Conservation (phyloP, 2,888 invertebrate genomes). For the Liopterus haemorrhoidalis region DNA sequence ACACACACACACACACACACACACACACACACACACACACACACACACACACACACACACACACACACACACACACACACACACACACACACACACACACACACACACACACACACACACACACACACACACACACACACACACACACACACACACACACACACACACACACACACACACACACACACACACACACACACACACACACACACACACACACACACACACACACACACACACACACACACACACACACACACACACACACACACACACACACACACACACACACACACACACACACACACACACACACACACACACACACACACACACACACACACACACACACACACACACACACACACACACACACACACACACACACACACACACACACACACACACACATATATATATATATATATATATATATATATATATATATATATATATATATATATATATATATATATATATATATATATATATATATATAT, state of each 20-base stretch:
- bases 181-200: conserved; percentile 20
- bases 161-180: conserved; percentile 14
- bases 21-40: too few species aligned
- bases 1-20: too few species aligned
- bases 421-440: conserved; percentile 7
- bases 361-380: conserved; percentile 2
- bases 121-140: too few species aligned
- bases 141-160: too few species aligned
- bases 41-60: too few species aligned
- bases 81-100: too few species aligned
- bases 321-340: conserved; percentile 1
- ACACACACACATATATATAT: conserved; percentile 4
- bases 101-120: too few species aligned
- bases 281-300: conserved; percentile 1
- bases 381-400: conserved; percentile 1
- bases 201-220: conserved; percentile 14
- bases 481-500: conserved; percentile 7
- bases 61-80: too few species aligned
- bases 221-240: conserved; percentile 12
- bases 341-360: conserved; percentile 2
- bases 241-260: not conserved
- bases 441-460: conserved; percentile 9
- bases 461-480: conserved; percentile 9
- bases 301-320: conserved; percentile 1
- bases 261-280: not conserved